Conservation (phyloP, 2,888 invertebrate species). For the Lasioglossum lativentre region DNA sequence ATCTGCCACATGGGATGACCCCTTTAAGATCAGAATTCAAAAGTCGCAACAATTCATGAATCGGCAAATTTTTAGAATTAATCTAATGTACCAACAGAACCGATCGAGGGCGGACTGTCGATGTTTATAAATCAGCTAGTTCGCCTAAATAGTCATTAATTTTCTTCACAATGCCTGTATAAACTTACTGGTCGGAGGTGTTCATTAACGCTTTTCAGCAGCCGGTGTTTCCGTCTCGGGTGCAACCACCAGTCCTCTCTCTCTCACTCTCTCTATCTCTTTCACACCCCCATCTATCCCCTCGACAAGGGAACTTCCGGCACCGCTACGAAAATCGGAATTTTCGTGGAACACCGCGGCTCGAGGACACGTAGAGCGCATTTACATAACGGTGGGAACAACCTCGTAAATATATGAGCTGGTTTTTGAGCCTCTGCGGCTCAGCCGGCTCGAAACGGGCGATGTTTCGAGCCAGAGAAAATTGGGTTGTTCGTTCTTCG, state of each 20-base stretch:
- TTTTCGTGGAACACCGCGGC: conserved; percentile 21
- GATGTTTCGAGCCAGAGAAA: not conserved
- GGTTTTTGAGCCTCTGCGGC: conserved; percentile 27
- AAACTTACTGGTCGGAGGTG: conserved; percentile 52
- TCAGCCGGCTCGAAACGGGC: not conserved
- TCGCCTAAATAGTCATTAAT: conserved; percentile 45
- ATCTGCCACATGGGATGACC: no score
- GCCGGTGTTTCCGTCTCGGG: conserved; percentile 1
- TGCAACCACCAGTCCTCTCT: not conserved
- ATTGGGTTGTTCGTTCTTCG: not conserved
- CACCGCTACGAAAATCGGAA: conserved; percentile 44
- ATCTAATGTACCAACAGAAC: no score
- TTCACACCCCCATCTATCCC: not conserved
- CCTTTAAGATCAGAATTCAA: no score
- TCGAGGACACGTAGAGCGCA: conserved; percentile 24
- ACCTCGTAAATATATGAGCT: conserved; percentile 47
- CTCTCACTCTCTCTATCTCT: not conserved
- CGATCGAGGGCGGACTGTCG: no score
- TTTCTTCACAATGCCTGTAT: conserved; percentile 57
- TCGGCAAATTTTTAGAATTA: no score
- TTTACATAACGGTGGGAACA: conserved; percentile 40
- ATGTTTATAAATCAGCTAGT: no score
- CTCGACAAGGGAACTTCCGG: conserved; percentile 54
- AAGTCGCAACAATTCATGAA: no score
- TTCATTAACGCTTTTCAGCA: conserved; percentile 55